A percentile compares a stretch with the other conserved stretches of the same genome.
Evolutionary conservation across 2,888 invertebrate genomes (phyloP).

Genomic region (Sarcophaga carnaria): DNA sequence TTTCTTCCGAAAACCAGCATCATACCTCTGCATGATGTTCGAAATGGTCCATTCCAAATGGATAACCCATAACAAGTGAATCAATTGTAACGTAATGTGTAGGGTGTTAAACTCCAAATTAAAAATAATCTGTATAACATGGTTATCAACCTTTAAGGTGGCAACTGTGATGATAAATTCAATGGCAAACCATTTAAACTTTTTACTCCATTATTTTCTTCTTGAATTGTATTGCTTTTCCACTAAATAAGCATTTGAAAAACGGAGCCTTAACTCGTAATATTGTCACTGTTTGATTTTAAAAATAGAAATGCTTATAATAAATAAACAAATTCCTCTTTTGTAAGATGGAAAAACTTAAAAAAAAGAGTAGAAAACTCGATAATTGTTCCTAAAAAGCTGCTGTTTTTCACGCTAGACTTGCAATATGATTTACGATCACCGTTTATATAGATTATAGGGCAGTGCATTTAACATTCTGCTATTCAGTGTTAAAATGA

Average conservation of each 20-base stretch:
- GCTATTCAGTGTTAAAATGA: background rate
- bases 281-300: too few relatives aligned
- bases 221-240: background rate
- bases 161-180: conserved; percentile 50
- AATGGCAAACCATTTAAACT: conserved; percentile 53
- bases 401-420: conserved; percentile 60
- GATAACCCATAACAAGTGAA: too few relatives aligned
- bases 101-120: background rate
- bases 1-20: too few relatives aligned
- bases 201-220: background rate
- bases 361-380: conserved; percentile 46
- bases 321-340: background rate
- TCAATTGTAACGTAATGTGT: too few relatives aligned
- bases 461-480: conserved; percentile 41
- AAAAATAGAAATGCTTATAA: too few relatives aligned
- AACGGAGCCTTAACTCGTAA: too few relatives aligned
- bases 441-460: conserved; percentile 42
- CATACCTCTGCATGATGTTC: too few relatives aligned
- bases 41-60: too few relatives aligned
- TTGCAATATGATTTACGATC: conserved; percentile 58
- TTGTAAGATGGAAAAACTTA: background rate
- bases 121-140: background rate
- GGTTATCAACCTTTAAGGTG: conserved; percentile 14
- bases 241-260: too few relatives aligned
- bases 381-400: conserved; percentile 64